Percentiles rank a stretch among this genome's conserved stretches.
Evolutionary conservation across 2,113 vertebrate species (phyloP).

Genomic region (Phylloscopus whistleri): DNA sequence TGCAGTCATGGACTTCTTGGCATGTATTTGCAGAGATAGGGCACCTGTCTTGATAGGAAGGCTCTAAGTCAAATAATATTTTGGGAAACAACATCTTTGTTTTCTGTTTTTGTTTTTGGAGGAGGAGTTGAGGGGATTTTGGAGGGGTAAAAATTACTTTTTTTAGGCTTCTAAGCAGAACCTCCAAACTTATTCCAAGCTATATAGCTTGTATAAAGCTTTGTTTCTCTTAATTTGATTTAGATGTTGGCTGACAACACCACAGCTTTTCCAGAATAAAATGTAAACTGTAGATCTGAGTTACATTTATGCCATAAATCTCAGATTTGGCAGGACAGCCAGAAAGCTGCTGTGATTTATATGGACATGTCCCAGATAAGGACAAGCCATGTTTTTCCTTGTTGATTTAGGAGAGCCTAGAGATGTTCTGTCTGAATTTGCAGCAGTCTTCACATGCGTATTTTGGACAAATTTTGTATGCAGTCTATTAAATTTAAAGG

Average conservation of each 20-base stretch:
- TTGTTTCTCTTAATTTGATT: not conserved
- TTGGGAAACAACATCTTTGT: not conserved
- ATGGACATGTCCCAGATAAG: not conserved
- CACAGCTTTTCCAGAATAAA: not conserved
- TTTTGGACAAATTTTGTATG: not conserved
- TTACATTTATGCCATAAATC: not conserved
- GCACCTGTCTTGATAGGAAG: not conserved
- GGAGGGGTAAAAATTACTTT: not conserved
- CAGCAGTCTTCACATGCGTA: rapidly evolving
- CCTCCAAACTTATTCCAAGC: not conserved
- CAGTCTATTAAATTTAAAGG: not conserved
- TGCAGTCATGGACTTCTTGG: not conserved
- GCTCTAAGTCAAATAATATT: not conserved
- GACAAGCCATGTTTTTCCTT: not conserved
- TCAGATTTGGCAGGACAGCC: not conserved
- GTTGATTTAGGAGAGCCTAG: not conserved
- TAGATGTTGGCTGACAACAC: not conserved
- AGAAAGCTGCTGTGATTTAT: not conserved
- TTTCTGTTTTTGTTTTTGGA: not conserved
- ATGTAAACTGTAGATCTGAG: not conserved
- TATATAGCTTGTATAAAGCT: not conserved
- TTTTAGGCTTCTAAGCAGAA: not conserved
- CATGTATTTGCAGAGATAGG: not conserved
- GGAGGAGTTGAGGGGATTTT: not conserved
- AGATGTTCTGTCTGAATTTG: not conserved